Evolutionary conservation across 1,140 invertebrate species (phyloP).

Genomic region (Drosophila parabipectinata): DNA sequence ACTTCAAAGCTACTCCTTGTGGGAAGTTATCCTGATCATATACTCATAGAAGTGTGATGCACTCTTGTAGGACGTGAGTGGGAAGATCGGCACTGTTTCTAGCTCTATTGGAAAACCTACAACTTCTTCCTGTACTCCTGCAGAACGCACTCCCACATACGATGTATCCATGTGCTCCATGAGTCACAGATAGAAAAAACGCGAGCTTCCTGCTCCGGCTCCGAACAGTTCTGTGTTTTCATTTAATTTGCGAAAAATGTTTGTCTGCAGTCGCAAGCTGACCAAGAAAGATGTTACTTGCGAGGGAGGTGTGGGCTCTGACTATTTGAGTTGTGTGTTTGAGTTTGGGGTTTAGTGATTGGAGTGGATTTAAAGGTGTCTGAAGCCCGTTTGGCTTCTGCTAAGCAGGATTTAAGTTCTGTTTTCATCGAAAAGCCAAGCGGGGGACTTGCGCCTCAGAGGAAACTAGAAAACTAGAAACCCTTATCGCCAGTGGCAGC

Average conservation of each 20-base stretch:
- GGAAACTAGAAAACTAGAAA: slow-evolving; percentile 9
- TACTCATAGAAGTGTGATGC: too few relatives aligned
- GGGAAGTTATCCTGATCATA: too few relatives aligned
- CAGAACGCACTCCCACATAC: too few relatives aligned
- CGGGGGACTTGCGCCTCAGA: neutral
- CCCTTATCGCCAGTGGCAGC: slow-evolving; percentile 16
- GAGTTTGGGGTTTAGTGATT: slow-evolving; percentile 16
- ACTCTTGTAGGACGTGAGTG: too few relatives aligned
- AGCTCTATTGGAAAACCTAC: too few relatives aligned
- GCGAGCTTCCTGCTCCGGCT: slow-evolving; percentile 12
- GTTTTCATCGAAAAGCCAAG: neutral
- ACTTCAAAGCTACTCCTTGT: too few relatives aligned
- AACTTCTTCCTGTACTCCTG: too few relatives aligned
- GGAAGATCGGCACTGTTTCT: too few relatives aligned
- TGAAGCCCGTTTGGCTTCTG: neutral
- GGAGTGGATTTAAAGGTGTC: slow-evolving; percentile 17
- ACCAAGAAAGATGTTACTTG: slow-evolving; percentile 38
- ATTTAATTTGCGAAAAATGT: slow-evolving; percentile 83
- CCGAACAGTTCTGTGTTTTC: slow-evolving; percentile 60
- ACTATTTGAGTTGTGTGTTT: slow-evolving; percentile 4
- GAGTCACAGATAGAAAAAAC: too few relatives aligned
- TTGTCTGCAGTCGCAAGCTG: slow-evolving; percentile 52
- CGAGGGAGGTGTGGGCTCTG: slow-evolving; percentile 3
- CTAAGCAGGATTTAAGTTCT: slow-evolving; percentile 3
- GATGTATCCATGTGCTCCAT: too few relatives aligned